phyloP scores from a whole-genome alignment of 2,888 invertebrate genomes.

The Idaea dimidiata region DNA sequence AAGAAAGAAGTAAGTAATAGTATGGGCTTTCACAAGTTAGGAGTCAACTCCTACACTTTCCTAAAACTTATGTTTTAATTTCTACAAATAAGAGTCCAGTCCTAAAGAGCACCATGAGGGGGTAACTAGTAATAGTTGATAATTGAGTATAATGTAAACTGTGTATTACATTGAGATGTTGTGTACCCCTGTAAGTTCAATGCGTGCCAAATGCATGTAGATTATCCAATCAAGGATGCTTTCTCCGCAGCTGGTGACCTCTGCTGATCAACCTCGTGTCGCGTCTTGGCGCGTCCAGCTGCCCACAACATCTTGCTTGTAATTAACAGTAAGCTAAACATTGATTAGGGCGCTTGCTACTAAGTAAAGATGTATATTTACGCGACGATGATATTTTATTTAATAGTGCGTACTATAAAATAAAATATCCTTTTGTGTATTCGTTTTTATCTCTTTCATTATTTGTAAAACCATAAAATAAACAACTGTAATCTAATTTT shows the following conservation, averaged over 20 bases:
- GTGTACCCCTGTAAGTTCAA: slow-evolving; percentile 26
- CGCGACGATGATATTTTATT: no score
- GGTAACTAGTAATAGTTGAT: no score
- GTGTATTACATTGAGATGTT: slow-evolving; percentile 36
- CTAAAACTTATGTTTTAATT: no score
- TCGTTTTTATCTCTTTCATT: no score
- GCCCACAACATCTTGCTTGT: background rate
- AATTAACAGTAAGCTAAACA: background rate
- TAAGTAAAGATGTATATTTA: background rate
- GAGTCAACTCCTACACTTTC: no score
- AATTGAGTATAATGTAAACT: no score
- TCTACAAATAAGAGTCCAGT: no score
- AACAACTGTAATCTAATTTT: background rate
- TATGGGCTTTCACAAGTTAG: no score
- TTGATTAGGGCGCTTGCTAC: background rate
- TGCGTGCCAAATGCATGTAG: slow-evolving; percentile 61
- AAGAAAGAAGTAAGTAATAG: no score
- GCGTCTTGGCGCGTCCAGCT: slow-evolving; percentile 16
- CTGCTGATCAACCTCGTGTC: slow-evolving; percentile 10
- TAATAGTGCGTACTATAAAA: no score
- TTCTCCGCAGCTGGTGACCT: slow-evolving; percentile 70
- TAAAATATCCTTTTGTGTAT: no score
- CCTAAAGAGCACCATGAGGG: no score
- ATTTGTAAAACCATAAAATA: background rate
- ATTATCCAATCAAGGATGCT: slow-evolving; percentile 72